phyloP scores from a whole-genome alignment of 2,888 invertebrate genomes.

The Luperina nickerlii region DNA sequence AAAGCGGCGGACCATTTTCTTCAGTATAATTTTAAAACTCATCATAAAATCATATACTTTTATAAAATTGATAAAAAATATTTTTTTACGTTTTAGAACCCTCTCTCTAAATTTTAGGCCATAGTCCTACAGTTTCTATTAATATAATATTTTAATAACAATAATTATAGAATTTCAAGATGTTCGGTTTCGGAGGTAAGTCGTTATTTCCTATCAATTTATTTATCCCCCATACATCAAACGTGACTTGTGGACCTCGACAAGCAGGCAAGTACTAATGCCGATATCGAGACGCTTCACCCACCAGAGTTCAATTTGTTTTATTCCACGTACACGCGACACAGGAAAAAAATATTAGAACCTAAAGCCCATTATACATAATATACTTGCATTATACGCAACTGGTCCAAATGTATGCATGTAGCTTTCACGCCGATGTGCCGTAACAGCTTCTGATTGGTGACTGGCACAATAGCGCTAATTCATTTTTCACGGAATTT shows the following conservation, averaged over 20 bases:
- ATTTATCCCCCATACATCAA: background rate
- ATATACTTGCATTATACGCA: no score
- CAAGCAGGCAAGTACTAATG: background rate
- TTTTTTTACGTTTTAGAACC: constrained; percentile 26
- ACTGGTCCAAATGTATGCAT: no score
- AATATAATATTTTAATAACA: constrained; percentile 26
- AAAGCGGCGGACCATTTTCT: constrained; percentile 1
- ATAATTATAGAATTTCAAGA: constrained; percentile 27
- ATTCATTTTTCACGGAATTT: background rate
- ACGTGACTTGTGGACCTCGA: background rate
- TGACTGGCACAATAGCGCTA: no score
- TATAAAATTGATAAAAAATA: constrained; percentile 61
- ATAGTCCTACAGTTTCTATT: constrained; percentile 31
- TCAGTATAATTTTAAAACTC: constrained; percentile 66
- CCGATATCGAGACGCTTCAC: background rate
- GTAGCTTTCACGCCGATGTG: background rate
- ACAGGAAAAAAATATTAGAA: background rate
- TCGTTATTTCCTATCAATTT: background rate
- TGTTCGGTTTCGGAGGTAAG: constrained; percentile 62
- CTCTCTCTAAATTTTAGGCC: constrained; percentile 42
- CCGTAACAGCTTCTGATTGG: background rate
- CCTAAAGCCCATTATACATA: background rate
- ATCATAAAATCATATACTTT: constrained; percentile 59
- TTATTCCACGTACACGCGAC: background rate
- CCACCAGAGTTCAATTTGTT: background rate